Percentiles rank a stretch among this genome's conserved stretches.
phyloP scores from a whole-genome alignment of 2,888 invertebrate genomes.

The Plemyria rubiginata region DNA sequence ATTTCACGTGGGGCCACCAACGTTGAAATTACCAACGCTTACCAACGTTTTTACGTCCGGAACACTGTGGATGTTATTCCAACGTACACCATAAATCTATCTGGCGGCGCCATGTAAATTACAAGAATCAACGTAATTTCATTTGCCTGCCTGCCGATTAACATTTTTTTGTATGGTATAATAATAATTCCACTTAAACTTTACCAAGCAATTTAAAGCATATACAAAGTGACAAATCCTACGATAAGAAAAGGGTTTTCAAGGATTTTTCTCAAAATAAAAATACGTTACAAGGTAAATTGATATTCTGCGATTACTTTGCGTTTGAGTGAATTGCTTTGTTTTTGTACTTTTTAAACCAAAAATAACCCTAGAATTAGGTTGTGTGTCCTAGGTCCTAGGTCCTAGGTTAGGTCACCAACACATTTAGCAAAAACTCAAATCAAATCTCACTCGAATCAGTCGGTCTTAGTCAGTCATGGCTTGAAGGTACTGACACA shows the following conservation, averaged over 20 bases:
- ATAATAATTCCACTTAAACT: not conserved
- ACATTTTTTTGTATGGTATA: too few relatives aligned
- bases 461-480: too few relatives aligned
- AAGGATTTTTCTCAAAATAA: constrained; percentile 7
- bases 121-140: not conserved
- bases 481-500: too few relatives aligned
- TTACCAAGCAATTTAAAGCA: not conserved
- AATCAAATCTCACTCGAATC: too few relatives aligned
- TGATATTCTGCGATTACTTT: not conserved
- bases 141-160: not conserved
- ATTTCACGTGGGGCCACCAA: too few relatives aligned
- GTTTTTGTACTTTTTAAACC: constrained; percentile 1
- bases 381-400: constrained; percentile 8
- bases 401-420: too few relatives aligned
- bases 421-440: not conserved
- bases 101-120: constrained; percentile 2
- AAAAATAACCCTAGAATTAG: not conserved
- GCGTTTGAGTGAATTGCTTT: constrained; percentile 21
- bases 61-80: too few relatives aligned
- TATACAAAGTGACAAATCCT: not conserved
- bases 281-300: constrained; percentile 10
- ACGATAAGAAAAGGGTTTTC: not conserved
- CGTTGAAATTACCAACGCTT: too few relatives aligned
- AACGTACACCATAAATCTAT: not conserved
- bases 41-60: too few relatives aligned